These are phyloP conservation scores for Heliconius ethilla DNA, from an alignment of 2,888 invertebrate species.

Conservation along the genomic window DNA sequence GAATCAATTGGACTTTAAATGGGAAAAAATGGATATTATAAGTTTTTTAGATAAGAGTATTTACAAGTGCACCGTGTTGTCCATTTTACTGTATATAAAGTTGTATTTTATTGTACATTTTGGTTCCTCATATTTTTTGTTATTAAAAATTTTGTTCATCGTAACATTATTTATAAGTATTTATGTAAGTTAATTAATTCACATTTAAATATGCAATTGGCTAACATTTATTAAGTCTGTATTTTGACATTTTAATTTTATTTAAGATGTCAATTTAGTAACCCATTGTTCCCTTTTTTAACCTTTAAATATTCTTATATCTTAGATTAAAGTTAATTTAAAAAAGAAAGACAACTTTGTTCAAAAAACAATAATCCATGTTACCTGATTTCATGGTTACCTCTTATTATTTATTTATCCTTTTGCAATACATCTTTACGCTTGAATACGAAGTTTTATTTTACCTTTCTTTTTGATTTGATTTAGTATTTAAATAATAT, in stretches of 20 bases:
- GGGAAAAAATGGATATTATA: neutral
- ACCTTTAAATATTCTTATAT: no score
- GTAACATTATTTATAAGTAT: neutral
- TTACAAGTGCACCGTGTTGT: neutral
- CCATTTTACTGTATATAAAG: conserved; percentile 2
- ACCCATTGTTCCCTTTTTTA: no score
- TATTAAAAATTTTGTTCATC: neutral
- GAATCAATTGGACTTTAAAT: neutral
- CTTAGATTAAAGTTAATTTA: no score
- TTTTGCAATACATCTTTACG: conserved; percentile 24
- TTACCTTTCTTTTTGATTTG: neutral
- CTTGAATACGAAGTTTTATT: neutral
- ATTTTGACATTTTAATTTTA: neutral
- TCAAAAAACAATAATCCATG: neutral
- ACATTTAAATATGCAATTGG: neutral
- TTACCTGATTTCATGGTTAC: neutral
- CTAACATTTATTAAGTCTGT: neutral
- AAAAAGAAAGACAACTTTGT: neutral
- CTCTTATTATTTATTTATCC: conserved; percentile 20
- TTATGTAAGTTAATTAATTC: neutral
- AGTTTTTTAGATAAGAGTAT: neutral
- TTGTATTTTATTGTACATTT: conserved; percentile 26
- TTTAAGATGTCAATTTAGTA: neutral
- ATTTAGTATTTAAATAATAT: no score
- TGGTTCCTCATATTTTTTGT: neutral